Evolutionary conservation across 2,888 invertebrate species (phyloP).

Genomic region (Epinotia brunnichana): DNA sequence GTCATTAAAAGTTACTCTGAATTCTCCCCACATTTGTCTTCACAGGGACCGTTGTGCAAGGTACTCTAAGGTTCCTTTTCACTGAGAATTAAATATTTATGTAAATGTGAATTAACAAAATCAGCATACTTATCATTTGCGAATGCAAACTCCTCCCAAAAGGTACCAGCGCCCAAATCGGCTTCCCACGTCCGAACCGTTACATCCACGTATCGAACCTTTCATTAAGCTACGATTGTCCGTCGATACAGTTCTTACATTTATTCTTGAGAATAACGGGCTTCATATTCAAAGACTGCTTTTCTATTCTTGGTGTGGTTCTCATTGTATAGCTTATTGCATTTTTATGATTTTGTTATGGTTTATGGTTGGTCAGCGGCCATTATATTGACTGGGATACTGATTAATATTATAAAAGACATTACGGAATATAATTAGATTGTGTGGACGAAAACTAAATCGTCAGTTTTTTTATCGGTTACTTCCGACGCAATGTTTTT

Average conservation of each 20-base stretch:
- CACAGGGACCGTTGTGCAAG: too few relatives aligned
- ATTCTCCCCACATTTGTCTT: too few relatives aligned
- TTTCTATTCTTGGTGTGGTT: slow-evolving; percentile 11
- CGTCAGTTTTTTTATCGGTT: not conserved
- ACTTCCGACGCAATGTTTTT: slow-evolving; percentile 30
- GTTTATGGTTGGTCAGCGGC: not conserved
- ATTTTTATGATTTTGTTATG: not conserved
- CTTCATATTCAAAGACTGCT: slow-evolving; percentile 18
- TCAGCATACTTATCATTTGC: not conserved
- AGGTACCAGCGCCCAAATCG: slow-evolving; percentile 7
- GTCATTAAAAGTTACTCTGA: too few relatives aligned
- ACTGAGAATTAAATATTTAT: not conserved
- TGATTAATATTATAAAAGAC: not conserved
- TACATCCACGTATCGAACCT: slow-evolving; percentile 33
- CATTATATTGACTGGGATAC: too few relatives aligned
- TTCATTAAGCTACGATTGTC: slow-evolving; percentile 31
- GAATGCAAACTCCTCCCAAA: slow-evolving; percentile 6
- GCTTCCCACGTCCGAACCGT: slow-evolving; percentile 35
- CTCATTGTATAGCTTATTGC: slow-evolving; percentile 12
- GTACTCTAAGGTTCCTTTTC: too few relatives aligned
- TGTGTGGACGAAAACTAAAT: not conserved
- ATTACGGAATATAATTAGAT: not conserved
- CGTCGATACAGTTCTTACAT: slow-evolving; percentile 28
- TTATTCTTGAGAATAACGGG: slow-evolving; percentile 26
- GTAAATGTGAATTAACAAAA: not conserved